phyloP scores from a whole-genome alignment of 1,140 invertebrate genomes.

The Drosophila pallidifrons region DNA sequence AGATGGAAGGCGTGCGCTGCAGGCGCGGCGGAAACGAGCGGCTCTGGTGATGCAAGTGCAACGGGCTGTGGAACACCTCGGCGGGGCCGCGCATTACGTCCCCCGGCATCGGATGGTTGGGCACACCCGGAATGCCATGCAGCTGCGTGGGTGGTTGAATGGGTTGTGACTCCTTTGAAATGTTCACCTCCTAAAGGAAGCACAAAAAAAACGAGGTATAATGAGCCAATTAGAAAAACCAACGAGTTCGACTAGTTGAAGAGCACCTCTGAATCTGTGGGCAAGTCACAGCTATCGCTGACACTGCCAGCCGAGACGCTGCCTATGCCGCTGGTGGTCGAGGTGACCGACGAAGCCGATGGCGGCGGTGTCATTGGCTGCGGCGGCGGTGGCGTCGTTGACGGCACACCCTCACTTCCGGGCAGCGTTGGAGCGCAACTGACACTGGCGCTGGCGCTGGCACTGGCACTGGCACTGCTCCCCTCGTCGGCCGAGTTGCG shows the following conservation, averaged over 20 bases:
- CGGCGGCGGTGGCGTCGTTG: conserved; percentile 84
- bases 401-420: conserved; percentile 33
- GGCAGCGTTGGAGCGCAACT: conserved; percentile 49
- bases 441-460: conserved; percentile 47
- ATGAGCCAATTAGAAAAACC: background rate
- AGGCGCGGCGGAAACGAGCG: conserved; percentile 85
- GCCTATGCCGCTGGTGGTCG: conserved; percentile 82
- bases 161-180: conserved; percentile 87
- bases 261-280: conserved; percentile 82
- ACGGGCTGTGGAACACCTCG: conserved; percentile 79
- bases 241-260: background rate
- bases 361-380: conserved; percentile 83
- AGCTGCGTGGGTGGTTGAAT: conserved; percentile 86
- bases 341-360: conserved; percentile 80
- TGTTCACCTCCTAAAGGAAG: conserved; percentile 87
- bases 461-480: conserved; percentile 48
- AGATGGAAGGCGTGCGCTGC: conserved; percentile 90
- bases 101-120: conserved; percentile 60
- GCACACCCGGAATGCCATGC: conserved; percentile 59
- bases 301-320: conserved; percentile 80
- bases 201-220: background rate
- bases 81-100: conserved; percentile 80
- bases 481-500: conserved; percentile 86
- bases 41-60: conserved; percentile 84
- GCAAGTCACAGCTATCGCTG: conserved; percentile 83